phyloP scores from a whole-genome alignment of 1,140 invertebrate genomes.

The Rhynchophorus ferrugineus region DNA sequence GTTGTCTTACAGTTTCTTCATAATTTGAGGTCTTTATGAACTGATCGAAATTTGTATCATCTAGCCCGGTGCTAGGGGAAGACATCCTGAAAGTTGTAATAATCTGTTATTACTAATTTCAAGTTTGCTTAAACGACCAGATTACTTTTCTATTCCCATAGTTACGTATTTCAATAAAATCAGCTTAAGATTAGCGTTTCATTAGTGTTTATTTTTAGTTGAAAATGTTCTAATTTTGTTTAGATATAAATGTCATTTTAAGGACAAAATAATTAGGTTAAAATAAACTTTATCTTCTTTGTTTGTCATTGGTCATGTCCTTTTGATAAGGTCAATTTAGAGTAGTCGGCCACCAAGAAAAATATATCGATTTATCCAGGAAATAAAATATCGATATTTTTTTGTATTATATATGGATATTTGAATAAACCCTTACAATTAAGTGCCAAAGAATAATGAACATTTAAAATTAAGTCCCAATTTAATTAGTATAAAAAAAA shows the following conservation, averaged over 20 bases:
- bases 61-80: slow-evolving; percentile 52
- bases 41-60: slow-evolving; percentile 63
- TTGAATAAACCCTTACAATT: no score
- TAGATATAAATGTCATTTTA: background rate
- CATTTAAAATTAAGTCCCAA: no score
- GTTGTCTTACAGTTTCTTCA: slow-evolving; percentile 79
- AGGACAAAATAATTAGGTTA: background rate
- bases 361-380: no score
- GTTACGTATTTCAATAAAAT: no score
- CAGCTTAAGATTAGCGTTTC: no score
- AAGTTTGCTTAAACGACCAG: background rate
- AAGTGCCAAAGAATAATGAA: no score
- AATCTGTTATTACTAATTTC: background rate
- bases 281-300: background rate
- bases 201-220: background rate
- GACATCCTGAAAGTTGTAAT: slow-evolving; percentile 25
- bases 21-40: slow-evolving; percentile 78
- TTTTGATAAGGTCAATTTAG: no score
- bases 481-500: no score
- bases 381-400: no score
- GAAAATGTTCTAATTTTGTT: background rate
- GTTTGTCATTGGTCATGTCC: no score
- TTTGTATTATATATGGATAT: no score
- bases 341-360: no score
- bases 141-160: background rate